phyloP scores from a whole-genome alignment of 1,140 invertebrate species.

The Prorops nasuta region DNA sequence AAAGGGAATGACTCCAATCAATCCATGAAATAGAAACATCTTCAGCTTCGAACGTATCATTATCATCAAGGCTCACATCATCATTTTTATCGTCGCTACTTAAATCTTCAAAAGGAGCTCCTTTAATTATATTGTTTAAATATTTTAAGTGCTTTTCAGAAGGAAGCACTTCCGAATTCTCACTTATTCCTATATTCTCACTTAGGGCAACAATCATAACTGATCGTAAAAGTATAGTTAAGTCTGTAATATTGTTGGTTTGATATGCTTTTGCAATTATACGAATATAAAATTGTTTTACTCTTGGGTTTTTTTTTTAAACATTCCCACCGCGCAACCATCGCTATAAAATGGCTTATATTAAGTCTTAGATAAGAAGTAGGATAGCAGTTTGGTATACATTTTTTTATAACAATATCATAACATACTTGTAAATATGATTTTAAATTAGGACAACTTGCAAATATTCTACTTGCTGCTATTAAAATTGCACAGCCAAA shows the following conservation, averaged over 20 bases:
- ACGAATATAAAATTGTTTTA: conserved; percentile 8
- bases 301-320: conserved; percentile 8
- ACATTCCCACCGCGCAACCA: conserved; percentile 3
- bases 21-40: neutral
- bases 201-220: conserved; percentile 7
- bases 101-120: neutral
- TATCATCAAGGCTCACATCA: too few species aligned
- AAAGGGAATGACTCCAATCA: conserved; percentile 7
- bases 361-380: conserved; percentile 1
- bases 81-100: neutral
- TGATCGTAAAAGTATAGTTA: conserved; percentile 4
- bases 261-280: conserved; percentile 4
- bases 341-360: conserved; percentile 5
- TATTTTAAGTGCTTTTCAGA: conserved; percentile 8
- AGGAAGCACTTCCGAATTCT: neutral
- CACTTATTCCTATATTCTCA: conserved; percentile 4
- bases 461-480: conserved; percentile 1
- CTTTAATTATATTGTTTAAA: conserved; percentile 7
- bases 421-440: conserved; percentile 13
- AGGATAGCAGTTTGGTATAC: neutral
- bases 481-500: conserved; percentile 8
- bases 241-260: neutral
- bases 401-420: neutral
- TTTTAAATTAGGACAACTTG: conserved; percentile 2
- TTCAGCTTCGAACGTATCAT: neutral